Base-by-base conservation (phyloP, 2,888 invertebrate genomes). In the Blastobasis lacticolella region DNA sequence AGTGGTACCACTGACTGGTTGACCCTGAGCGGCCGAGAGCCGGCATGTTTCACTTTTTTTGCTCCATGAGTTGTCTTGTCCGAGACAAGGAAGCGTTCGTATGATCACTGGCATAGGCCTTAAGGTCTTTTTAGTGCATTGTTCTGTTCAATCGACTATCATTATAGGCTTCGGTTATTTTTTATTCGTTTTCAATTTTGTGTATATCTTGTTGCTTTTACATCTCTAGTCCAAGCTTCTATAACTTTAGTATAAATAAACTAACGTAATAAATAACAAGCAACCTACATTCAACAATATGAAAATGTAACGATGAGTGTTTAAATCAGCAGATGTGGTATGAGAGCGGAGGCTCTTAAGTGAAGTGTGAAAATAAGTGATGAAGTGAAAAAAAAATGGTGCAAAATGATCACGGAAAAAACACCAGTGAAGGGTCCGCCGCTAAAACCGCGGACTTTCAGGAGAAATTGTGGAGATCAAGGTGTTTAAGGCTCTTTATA, bases 401-500 rank as follows among this genome's bases (percentile, higher is more conserved):
- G 82, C 75, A 85, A 80, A 78, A 88, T 88, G 88, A 75, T 85
- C 67, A 78, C 81, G 66, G 84, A 88, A 67, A 86, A 83, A 71
- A 77, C 76, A 64, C 75, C 74, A 67, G 73, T 75, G 74, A 79
- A 77, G 62, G 67, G 82, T n/a, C 73, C 71, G 48, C 75, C 76
- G 59, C 79, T 82, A 63, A 81, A 85, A 74, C 86, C 86, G 56
- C 77, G 87, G 69, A 89, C 87, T 64, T 86, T 89, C 51, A 83
- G 91, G 62, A 80, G 89, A 69, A 89, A 90, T 69, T 88, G 90
- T 62, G 91, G 90, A 67, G 91, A 91, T 72, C 88, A 88, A 89
- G 89, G 89, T 89, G 77, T 73, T 74, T 68, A 72, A 66, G 67
- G 67, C 10, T 42, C 42, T 8, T 42, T 42, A 5, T 42, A 42